phyloP scores from a whole-genome alignment of 2,113 vertebrate species.

The Callionymus lyra region DNA sequence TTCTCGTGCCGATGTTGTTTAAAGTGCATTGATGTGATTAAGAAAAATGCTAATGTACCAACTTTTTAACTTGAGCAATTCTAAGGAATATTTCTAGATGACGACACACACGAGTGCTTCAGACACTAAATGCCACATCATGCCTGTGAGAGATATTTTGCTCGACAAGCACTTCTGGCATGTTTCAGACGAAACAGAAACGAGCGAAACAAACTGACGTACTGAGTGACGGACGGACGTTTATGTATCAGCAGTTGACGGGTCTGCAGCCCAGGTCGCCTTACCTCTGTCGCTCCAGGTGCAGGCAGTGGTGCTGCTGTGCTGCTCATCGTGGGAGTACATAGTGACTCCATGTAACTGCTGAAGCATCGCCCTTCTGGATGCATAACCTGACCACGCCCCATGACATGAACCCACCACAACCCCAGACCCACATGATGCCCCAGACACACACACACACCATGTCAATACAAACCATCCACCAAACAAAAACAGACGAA shows the following conservation, averaged over 20 bases:
- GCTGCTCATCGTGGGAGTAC: conserved; percentile 75
- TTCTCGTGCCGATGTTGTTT: conserved; percentile 13
- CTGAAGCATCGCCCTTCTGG: conserved; percentile 81
- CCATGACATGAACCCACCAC: conserved; percentile 54
- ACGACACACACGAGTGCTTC: neutral
- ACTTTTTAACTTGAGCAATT: conserved; percentile 4
- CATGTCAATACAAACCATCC: conserved; percentile 9
- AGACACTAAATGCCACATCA: neutral
- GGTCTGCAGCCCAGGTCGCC: conserved; percentile 42
- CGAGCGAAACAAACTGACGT: conserved; percentile 36
- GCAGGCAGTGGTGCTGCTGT: conserved; percentile 53
- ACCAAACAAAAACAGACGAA: conserved; percentile 30
- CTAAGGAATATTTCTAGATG: conserved; percentile 1
- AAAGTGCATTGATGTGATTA: conserved; percentile 38
- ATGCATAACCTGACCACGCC: conserved; percentile 70
- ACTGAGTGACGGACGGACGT: conserved; percentile 28
- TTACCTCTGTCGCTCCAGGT: conserved; percentile 75
- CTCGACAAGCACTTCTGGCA: conserved; percentile 12
- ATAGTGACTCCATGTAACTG: conserved; percentile 79
- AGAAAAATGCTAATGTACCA: neutral
- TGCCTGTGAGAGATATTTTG: conserved; percentile 5
- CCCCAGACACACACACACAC: conserved; percentile 15
- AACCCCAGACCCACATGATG: conserved; percentile 14
- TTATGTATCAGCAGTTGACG: conserved; percentile 21
- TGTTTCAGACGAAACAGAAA: conserved; percentile 30